Evolutionary conservation across 1,140 invertebrate genomes (phyloP).

Genomic region (Drosophila ogumai): DNA sequence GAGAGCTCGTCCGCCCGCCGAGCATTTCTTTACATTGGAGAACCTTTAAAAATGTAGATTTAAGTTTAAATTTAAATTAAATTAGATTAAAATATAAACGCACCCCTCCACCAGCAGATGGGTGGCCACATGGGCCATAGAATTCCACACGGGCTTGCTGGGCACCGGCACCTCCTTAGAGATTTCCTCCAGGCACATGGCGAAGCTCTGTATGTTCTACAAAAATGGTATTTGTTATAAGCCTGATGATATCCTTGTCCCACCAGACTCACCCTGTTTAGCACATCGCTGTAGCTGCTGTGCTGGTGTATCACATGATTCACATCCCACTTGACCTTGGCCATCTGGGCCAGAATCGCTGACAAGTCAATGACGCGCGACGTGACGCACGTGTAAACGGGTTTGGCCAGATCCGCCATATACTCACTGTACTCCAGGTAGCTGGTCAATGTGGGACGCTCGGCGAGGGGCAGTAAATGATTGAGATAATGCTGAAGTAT

Average conservation of each 20-base stretch:
- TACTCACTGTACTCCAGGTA: slow-evolving; percentile 85
- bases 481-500: slow-evolving; percentile 93
- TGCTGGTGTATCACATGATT: slow-evolving; percentile 98
- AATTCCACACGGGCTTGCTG: slow-evolving; percentile 92
- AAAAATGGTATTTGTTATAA: slow-evolving; percentile 39
- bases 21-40: slow-evolving; percentile 96
- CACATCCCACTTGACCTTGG: slow-evolving; percentile 97
- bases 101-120: slow-evolving; percentile 96
- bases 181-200: slow-evolving; percentile 90
- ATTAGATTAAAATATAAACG: slow-evolving; percentile 27
- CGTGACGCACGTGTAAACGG: slow-evolving; percentile 94
- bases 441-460: slow-evolving; percentile 83
- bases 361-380: slow-evolving; percentile 92
- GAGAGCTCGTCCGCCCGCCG: slow-evolving; percentile 96
- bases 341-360: slow-evolving; percentile 92
- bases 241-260: too few relatives aligned
- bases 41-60: slow-evolving; percentile 87
- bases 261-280: slow-evolving; percentile 86
- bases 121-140: slow-evolving; percentile 92
- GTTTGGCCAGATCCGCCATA: slow-evolving; percentile 90
- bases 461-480: slow-evolving; percentile 87
- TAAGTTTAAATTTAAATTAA: too few relatives aligned
- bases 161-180: slow-evolving; percentile 89
- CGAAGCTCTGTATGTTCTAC: slow-evolving; percentile 92
- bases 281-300: slow-evolving; percentile 93